Evolutionary conservation across 1,140 invertebrate genomes (phyloP).

Genomic region (Conopomorpha cramerella): DNA sequence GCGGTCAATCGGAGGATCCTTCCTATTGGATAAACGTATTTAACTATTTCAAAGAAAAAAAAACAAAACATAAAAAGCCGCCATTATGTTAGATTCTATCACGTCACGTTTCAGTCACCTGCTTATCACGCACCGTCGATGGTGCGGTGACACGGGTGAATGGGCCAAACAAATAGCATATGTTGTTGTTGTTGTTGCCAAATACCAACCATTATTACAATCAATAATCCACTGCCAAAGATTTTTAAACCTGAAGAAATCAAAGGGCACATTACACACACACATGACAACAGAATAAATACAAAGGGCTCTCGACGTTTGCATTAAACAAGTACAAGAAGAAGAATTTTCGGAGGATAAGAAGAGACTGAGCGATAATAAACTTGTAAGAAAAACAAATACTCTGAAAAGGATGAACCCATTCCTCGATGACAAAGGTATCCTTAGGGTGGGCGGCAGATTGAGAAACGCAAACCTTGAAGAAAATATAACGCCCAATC

Average conservation of each 20-base stretch:
- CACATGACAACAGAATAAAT: slow-evolving; percentile 7
- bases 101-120: too few relatives aligned
- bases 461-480: slow-evolving; percentile 17
- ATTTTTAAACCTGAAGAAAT: slow-evolving; percentile 2
- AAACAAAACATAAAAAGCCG: too few relatives aligned
- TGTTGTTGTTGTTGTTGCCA: too few relatives aligned
- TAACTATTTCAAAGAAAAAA: too few relatives aligned
- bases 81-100: too few relatives aligned
- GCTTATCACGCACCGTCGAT: too few relatives aligned
- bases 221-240: background rate
- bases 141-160: too few relatives aligned
- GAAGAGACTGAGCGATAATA: slow-evolving; percentile 5
- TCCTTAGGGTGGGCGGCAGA: slow-evolving; percentile 43
- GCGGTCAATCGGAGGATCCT: too few relatives aligned
- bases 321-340: slow-evolving; percentile 9
- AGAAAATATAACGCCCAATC: slow-evolving; percentile 18
- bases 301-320: slow-evolving; percentile 6
- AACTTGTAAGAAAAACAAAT: slow-evolving; percentile 8
- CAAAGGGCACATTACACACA: background rate
- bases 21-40: too few relatives aligned
- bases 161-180: too few relatives aligned
- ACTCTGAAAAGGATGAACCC: slow-evolving; percentile 11
- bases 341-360: slow-evolving; percentile 13
- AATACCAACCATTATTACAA: too few relatives aligned
- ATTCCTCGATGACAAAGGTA: slow-evolving; percentile 24